These are phyloP conservation scores for Hypocryptadius cinnamomeus DNA, from an alignment of 2,113 vertebrate genomes.

Conservation along the genomic window DNA sequence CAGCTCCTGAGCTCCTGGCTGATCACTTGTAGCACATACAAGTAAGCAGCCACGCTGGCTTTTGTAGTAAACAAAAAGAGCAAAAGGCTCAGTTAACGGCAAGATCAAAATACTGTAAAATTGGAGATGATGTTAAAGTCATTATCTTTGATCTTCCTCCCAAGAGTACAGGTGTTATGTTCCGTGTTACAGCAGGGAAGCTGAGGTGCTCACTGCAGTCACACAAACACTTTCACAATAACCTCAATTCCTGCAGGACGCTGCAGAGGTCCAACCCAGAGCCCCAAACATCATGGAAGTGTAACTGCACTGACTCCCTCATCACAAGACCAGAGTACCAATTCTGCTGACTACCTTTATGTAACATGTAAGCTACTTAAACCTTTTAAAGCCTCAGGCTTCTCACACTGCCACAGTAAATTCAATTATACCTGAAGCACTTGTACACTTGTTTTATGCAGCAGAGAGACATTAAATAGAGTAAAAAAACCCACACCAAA, in stretches of 20 bases:
- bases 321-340: background rate
- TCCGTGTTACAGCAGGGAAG: background rate
- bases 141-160: background rate
- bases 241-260: background rate
- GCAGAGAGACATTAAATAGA: background rate
- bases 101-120: background rate
- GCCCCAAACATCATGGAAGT: fast-evolving
- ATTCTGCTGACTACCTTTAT: background rate
- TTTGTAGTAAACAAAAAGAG: background rate
- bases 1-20: background rate
- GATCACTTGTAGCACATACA: background rate
- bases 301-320: background rate
- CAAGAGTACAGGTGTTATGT: background rate
- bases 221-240: background rate
- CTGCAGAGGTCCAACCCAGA: background rate
- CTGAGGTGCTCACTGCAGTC: background rate
- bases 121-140: background rate
- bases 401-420: background rate
- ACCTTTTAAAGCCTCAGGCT: background rate
- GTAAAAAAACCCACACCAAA: background rate
- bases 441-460: background rate
- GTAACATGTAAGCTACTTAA: background rate
- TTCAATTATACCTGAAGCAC: background rate
- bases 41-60: background rate
- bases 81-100: background rate